Base-by-base conservation (phyloP, 2,797 vertebrate species). In the Lophotriccus pileatus region DNA sequence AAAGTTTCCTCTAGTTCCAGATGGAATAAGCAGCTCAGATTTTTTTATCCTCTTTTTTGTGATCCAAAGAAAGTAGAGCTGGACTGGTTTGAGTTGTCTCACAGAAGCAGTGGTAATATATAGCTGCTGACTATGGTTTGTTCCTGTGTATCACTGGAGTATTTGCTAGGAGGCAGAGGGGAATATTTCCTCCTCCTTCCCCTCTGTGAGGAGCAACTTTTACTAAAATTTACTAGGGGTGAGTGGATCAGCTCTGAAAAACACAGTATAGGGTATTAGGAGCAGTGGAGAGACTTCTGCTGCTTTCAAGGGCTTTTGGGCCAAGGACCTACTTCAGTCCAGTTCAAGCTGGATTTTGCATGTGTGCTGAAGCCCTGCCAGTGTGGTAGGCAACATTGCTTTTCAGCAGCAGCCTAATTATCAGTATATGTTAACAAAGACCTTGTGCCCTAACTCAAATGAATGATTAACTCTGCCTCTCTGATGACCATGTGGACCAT, bases 401-500 rank as follows among this genome's bases (percentile, higher is more conserved):
- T 68, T 73, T 46, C 63, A 66, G 30, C n/a, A 77, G 39, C 39
- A 67, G 24, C 22, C 41, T 55, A 18, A 14, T 58, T 58, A 39
- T 47, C 62, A 36, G 30, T 3, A 8, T 24, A 9, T 59, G 58
- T 49, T 87, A 55, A 78, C 25, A 89, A 70, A 74, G n/a, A 27
- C 44, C 22, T 52, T 55, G 41, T 67, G 60, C 44, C 28, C 41
- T 53, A 63, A 76, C 27, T 55, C 11, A 41, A 41, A 41, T 41
- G 28, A 56, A 44, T 50, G 2, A 49, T 30, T 83, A 89, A 58
- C 16, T 55, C 63, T n/a, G 10, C 12, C 8, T 58, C 13, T 59
- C 36, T 30, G 20, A 2, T 0, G 0, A 21, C 23, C 41, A 21
- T 8, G 37, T 1, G 2, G 12, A 49, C 47, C 32, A 17, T 39